Base-by-base conservation (phyloP, 2,113 vertebrate species). In the Raja brachyura region DNA sequence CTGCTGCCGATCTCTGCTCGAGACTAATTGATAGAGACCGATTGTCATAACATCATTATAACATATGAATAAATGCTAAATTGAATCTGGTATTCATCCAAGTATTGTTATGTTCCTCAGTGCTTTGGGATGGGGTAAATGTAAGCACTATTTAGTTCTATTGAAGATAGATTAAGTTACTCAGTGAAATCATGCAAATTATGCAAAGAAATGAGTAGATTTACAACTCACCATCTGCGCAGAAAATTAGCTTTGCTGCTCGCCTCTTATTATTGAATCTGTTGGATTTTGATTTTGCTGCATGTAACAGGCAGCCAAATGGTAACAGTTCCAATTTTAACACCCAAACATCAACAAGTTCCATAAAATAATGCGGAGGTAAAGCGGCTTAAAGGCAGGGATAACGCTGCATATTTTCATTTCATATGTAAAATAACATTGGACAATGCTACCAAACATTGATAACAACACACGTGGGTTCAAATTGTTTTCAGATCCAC, bases 131-230 rank as follows among this genome's bases (percentile, higher is more conserved):
- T 63, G 4, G 2, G 63, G 63, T 88, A 18, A n/a, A 63, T 63
- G 83, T n/a, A 63, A 88, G 28, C 33, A n/a, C 63, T 86, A 63
- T 31, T 88, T 63, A 88, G 59, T 63, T 16, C 56, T 18, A 31
- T 88, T 88, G 28, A 63, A 31, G n/a, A 31, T n/a, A 63, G 83
- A 63, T 88, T 31, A 88, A 88, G 28, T 63, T 59, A 61, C 56
- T 61, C 56, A n/a, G 11, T 61, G 83, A 86, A 88, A 31, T 63
- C 56, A 31, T 88, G 59, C 28, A 88, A 88, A 88, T 88, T 88
- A 63, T 14, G n/a, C 59, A 88, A 88, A 88, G 0, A 63, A 63
- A 63, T 61, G 13, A 14, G 83, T 63, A 63, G 83, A 18, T 88
- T 63, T 63, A 63, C 13, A 88, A 14, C n/a, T 63, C 28, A 63